Conservation (phyloP, 2,797 vertebrate species). For the Anniella stebbinsi region DNA sequence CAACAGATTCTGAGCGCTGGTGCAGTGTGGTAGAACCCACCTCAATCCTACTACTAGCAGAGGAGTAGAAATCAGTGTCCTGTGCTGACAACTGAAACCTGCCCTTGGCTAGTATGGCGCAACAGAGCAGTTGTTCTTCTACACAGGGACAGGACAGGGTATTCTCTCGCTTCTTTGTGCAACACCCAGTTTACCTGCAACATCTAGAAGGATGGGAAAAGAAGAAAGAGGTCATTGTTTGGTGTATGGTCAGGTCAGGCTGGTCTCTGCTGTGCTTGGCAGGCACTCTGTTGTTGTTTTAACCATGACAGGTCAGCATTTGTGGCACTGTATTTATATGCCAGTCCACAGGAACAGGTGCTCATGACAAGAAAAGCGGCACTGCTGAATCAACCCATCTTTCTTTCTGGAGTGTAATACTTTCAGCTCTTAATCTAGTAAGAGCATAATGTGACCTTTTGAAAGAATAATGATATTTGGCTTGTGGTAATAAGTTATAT, state of each 20-base stretch:
- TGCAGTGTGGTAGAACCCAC: neutral
- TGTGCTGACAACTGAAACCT: neutral
- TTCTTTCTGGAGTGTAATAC: neutral
- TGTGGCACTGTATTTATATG: neutral
- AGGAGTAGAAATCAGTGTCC: neutral
- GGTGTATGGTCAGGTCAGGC: neutral
- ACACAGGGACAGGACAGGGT: neutral
- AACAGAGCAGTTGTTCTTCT: neutral
- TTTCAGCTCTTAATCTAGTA: neutral
- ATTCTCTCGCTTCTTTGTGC: neutral
- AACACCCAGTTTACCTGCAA: neutral
- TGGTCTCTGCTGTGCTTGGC: neutral
- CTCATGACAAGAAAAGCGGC: neutral
- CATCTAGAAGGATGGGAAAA: neutral
- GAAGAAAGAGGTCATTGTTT: neutral
- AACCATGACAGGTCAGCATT: neutral
- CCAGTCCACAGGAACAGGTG: neutral
- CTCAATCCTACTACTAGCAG: neutral
- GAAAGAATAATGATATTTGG: neutral
- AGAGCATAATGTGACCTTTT: constrained; percentile 1
- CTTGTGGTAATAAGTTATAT: neutral
- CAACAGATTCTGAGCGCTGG: neutral
- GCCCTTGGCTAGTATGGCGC: neutral
- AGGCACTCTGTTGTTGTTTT: neutral
- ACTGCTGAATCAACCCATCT: neutral